Evolutionary conservation across 1,140 invertebrate genomes (phyloP), one percentile per base, ranked within the genome.

Genomic region (Bombus confusus): DNA sequence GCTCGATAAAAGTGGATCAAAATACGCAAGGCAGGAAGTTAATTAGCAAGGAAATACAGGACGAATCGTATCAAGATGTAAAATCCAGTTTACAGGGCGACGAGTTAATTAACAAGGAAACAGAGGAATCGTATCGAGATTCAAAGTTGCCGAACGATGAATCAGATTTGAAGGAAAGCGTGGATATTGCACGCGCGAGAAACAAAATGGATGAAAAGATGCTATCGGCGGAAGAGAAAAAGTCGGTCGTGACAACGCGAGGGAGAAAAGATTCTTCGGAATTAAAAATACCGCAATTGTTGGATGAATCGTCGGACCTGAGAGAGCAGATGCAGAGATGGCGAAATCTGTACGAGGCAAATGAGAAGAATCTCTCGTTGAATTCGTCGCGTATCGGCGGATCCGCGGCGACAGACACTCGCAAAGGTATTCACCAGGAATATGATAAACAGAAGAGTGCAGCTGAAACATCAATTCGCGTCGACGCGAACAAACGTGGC

Each of bases 381-480:
- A 52, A 37, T 80, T 71, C 64, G 4, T 37, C 34, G 13, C 41
- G 12, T 28, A 28, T 37, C 41, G 41, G n/a, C 10, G 34, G 5
- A 71, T 34, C 62, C 9, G 4, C 22, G 31, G 25, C 66, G 31
- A 52, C 28, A n/a, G 43, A 71, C 28, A 13, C 13, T 52, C 13
- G 64, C 2, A 10, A 43, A 43, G 41, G 31, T 78, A 43, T 43
- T 43, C 62, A 47, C n/a, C 41, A 28, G 43, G 22, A 68, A n/a
- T 69, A 69, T 69, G 39, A 80, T 69, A 80, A 68, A 80, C 43
- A 57, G 8, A 34, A 18, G 43, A 39, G 31, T 34, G 28, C 78
- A 80, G 64, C 34, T 71, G 66, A 71, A 80, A 80, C 78, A 71
- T 69, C 78, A 39, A 39, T 52, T 39, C 34, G 1, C 34, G 31